Base-by-base conservation (phyloP, 2,113 vertebrate species). In the Oryzias melastigma region DNA sequence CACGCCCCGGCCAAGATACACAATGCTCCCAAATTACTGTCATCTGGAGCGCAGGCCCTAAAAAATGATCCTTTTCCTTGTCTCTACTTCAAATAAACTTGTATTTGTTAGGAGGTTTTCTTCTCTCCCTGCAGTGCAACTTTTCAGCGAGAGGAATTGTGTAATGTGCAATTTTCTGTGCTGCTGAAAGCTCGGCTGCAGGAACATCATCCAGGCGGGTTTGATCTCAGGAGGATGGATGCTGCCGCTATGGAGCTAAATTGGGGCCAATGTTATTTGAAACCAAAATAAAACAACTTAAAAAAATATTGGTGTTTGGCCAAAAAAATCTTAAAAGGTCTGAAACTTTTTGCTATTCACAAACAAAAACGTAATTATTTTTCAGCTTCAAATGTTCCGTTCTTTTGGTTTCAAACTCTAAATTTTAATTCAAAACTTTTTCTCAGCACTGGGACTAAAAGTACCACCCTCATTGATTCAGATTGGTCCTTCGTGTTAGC, bases 1-100 rank as follows among this genome's bases (percentile, higher is more conserved):
- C 61, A 62, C 65, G 89, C 89, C 91, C 76, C 78, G 87, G 93
- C 94, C 94, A 95, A 95, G 92, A 94, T 92, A 95, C 92, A 95
- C 94, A 95, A 93, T 93, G 90, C 91, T 91, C 90, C 93, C 89
- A 94, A 94, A 95, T 94, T 95, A 93, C 94, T 95, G 94, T 95
- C 93, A 95, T 95, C 93, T 94, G 94, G 90, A 93, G 92, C 86
- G 71, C 78, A 80, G 84, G 75, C 56, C 43, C 65, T 70, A 65
- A 81, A 85, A 86, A 78, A 93, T n/a, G 44, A n/a, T n/a, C 6
- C 8, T 93, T 90, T 81, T 88, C 83, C 88, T 81, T 81, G 86
- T 74, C 83, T 87, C 89, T 77, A 86, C 89, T 93, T 93, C 89
- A 87, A 93, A 92, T 93, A 91, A 93, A 92, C 90, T 89, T 87